Evolutionary conservation across 2,888 invertebrate species (phyloP), one percentile per base, ranked within the genome.

Genomic region (Dynastes hyllus): DNA sequence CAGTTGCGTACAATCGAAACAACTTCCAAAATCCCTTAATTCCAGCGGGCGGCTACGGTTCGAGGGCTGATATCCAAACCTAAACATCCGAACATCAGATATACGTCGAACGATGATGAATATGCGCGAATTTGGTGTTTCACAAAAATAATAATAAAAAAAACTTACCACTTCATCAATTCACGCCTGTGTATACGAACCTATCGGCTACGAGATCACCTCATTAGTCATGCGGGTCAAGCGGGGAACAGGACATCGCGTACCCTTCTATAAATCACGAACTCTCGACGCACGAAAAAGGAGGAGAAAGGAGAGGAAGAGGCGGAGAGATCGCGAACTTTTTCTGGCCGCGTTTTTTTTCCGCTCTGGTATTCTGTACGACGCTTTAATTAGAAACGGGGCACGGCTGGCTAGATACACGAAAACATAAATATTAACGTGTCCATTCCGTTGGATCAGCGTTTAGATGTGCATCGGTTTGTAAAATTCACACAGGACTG

Each of bases 371-470:
- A 22, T 16, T 22, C 55, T 22, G 4, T 16, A 16, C 27, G 22
- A 22, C 22, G 5, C 55, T 22, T 58, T 58, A 58, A 58, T 58
- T 58, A 58, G 55, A 58, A 58, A 58, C 55, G 22, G 6, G 5
- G 22, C 16, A 58, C 55, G 55, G 16, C 16, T 22, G 55, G 55
- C 55, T 58, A 58, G 55, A 58, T 58, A 16, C 22, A 58, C 22
- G 22, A 22, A 58, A 58, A 58, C 55, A 58, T 58, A 58, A 58
- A 58, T 58, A 58, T 58, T 58, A 58, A 58, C 55, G 55, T 22
- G 55, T 58, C 55, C 55, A 22, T 58, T 58, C 22, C 16, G 55
- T 16, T 16, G 55, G 55, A 58, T 58, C 55, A 16, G 22, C 55
- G 55, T 58, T 58, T 58, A 58, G 55, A 58, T 16, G 55, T 58